phyloP scores from a whole-genome alignment of 1,140 invertebrate species.

The Caenorhabditis latens region DNA sequence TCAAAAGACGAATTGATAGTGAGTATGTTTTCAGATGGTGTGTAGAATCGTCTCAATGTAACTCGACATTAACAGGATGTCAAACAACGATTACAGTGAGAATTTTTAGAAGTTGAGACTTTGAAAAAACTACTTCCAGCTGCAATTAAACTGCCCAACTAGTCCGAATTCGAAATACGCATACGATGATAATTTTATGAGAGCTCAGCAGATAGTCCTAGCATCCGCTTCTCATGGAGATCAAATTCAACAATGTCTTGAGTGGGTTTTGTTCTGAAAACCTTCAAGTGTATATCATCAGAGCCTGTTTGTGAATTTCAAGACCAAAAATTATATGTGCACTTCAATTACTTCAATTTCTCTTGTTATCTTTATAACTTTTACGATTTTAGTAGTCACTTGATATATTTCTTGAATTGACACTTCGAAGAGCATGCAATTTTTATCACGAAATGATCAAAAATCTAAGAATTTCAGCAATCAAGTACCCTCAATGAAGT shows the following conservation, averaged over 20 bases:
- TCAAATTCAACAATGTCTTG: not conserved
- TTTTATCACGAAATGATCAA: not conserved
- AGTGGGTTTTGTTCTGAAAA: not conserved
- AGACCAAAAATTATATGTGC: not conserved
- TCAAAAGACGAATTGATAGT: not conserved
- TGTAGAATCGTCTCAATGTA: not conserved
- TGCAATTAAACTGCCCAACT: not conserved
- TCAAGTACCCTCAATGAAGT: conserved; percentile 27
- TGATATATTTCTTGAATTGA: too few relatives aligned
- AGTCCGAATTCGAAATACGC: not conserved
- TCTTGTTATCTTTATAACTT: too few relatives aligned
- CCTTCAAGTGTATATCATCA: not conserved
- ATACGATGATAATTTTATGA: not conserved
- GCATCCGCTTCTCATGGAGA: conserved; percentile 8
- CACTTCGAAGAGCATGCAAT: too few relatives aligned
- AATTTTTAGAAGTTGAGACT: too few relatives aligned
- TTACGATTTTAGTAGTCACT: too few relatives aligned
- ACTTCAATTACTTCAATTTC: not conserved
- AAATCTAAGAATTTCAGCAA: not conserved
- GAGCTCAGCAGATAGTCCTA: not conserved
- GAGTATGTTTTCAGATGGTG: not conserved
- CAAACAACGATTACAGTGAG: not conserved
- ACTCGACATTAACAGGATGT: not conserved
- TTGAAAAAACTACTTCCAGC: not conserved
- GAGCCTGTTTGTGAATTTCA: too few relatives aligned